Evolutionary conservation across 2,797 vertebrate genomes (phyloP).

Genomic region (Sebastes melanostomus): DNA sequence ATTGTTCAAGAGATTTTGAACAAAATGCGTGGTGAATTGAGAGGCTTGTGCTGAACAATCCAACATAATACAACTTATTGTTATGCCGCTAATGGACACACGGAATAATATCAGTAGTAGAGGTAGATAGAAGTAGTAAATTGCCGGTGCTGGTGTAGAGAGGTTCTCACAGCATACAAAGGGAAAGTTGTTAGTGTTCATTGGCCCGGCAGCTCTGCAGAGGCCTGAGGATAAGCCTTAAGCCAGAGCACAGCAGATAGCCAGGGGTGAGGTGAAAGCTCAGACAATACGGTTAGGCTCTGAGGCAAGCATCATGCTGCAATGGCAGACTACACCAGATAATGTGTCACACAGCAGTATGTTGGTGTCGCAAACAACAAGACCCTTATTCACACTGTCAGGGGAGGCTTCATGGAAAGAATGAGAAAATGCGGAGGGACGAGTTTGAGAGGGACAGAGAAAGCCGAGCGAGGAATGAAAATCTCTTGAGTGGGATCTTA

Average conservation of each 20-base stretch:
- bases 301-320: conserved; percentile 71
- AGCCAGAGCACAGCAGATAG: conserved; percentile 72
- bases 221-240: conserved; percentile 77
- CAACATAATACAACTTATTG: neutral
- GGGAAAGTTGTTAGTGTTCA: conserved; percentile 72
- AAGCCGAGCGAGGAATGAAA: conserved; percentile 50
- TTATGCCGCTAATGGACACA: conserved; percentile 12
- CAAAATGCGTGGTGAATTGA: neutral
- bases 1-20: conserved; percentile 16
- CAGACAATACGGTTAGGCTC: conserved; percentile 69
- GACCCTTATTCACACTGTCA: conserved; percentile 66
- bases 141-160: conserved; percentile 10
- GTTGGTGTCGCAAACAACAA: conserved; percentile 69
- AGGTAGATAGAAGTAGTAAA: conserved; percentile 33
- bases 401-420: conserved; percentile 57
- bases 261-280: conserved; percentile 71
- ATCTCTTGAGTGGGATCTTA: conserved; percentile 62
- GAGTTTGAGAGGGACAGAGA: conserved; percentile 33
- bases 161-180: conserved; percentile 64
- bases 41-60: conserved; percentile 1
- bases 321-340: conserved; percentile 69
- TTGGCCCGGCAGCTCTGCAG: conserved; percentile 67
- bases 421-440: conserved; percentile 47
- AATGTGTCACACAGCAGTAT: conserved; percentile 73
- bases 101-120: conserved; percentile 25